Percentiles rank a stretch among this genome's conserved stretches.
These are phyloP conservation scores for Botia almorhae DNA, from an alignment of 2,797 vertebrate species.

Conservation along the genomic window DNA sequence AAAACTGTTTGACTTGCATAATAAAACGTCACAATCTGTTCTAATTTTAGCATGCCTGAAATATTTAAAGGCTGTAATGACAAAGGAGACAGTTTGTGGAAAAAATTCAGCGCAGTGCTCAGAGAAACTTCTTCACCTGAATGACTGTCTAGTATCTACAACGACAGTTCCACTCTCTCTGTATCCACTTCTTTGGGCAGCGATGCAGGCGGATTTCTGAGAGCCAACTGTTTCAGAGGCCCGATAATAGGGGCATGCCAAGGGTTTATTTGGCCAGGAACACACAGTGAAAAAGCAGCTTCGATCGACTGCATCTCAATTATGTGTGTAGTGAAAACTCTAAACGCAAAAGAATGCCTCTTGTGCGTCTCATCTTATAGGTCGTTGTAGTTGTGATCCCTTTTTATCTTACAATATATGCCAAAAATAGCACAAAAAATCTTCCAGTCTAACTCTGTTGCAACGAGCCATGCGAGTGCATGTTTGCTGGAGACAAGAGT, in stretches of 20 bases:
- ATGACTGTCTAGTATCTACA: conserved; percentile 11
- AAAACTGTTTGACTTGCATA: background rate
- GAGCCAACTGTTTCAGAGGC: conserved; percentile 74
- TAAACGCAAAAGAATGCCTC: conserved; percentile 24
- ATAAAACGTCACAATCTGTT: conserved; percentile 1
- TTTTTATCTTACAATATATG: conserved; percentile 10
- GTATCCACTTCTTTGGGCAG: conserved; percentile 31
- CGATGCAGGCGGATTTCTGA: conserved; percentile 66
- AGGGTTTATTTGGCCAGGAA: conserved; percentile 72
- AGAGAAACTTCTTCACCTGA: conserved; percentile 25
- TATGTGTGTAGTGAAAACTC: conserved; percentile 53
- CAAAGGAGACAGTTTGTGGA: background rate
- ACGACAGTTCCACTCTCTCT: conserved; percentile 28
- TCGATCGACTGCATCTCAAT: conserved; percentile 63
- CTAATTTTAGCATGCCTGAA: conserved; percentile 26
- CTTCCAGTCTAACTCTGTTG: conserved; percentile 60
- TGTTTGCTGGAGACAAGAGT: conserved; percentile 70
- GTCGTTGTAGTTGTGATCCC: conserved; percentile 7
- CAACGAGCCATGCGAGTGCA: conserved; percentile 59
- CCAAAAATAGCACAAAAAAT: conserved; percentile 29
- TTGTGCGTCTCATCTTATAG: conserved; percentile 20
- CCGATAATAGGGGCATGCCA: conserved; percentile 66
- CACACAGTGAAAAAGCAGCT: conserved; percentile 65
- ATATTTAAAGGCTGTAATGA: conserved; percentile 11
- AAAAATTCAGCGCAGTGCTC: background rate